Evolutionary conservation across 1,140 invertebrate species (phyloP).

Genomic region (Cataglyphis hispanica): DNA sequence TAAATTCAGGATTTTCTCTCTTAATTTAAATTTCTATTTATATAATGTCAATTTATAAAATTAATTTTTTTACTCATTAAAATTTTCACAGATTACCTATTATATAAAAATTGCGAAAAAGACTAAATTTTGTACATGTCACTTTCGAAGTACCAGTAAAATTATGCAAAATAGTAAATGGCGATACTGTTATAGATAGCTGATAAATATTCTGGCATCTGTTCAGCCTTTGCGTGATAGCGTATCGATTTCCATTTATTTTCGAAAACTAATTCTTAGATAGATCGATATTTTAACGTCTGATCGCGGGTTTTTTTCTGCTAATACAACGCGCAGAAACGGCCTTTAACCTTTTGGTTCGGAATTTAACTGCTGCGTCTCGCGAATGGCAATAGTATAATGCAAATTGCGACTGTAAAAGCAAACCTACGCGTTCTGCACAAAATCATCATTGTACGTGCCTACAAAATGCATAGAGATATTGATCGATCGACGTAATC

Average conservation of each 20-base stretch:
- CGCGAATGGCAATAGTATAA: slow-evolving; percentile 12
- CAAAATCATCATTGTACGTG: neutral
- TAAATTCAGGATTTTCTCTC: neutral
- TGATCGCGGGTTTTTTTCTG: neutral
- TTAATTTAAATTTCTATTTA: neutral
- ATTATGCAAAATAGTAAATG: neutral
- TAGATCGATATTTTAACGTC: neutral
- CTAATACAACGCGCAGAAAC: neutral
- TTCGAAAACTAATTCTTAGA: slow-evolving; percentile 13
- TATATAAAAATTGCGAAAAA: neutral
- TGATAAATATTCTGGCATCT: slow-evolving; percentile 25
- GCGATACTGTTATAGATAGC: slow-evolving; percentile 26
- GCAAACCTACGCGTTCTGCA: neutral
- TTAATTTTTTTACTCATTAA: neutral
- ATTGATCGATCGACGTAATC: slow-evolving; percentile 40
- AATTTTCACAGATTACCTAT: neutral
- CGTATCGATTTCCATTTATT: slow-evolving; percentile 34
- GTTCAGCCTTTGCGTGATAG: slow-evolving; percentile 15
- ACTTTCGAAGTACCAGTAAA: slow-evolving; percentile 9
- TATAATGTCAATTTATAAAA: neutral
- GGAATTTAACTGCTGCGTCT: slow-evolving; percentile 25
- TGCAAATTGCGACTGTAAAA: slow-evolving; percentile 28
- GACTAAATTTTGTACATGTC: neutral
- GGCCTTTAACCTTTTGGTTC: slow-evolving; percentile 42
- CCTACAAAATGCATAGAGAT: slow-evolving; percentile 16